phyloP scores from a whole-genome alignment of 1,140 invertebrate genomes.

The Propsilocerus akamusi region DNA sequence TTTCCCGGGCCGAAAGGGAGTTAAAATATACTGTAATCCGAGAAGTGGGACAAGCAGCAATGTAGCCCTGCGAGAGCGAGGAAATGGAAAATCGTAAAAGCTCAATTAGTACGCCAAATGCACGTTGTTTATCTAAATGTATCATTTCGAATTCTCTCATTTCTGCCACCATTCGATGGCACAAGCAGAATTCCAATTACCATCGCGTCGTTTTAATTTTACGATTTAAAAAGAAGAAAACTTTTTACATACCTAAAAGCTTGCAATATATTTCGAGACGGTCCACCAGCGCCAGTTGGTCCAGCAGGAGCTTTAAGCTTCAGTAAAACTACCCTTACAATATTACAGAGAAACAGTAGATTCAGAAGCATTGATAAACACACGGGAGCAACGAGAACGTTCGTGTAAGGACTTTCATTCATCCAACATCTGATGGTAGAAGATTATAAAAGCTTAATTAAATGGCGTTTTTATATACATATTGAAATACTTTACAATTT shows the following conservation, averaged over 20 bases:
- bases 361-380: conserved; percentile 65
- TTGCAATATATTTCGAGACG: conserved; percentile 49
- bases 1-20: conserved; percentile 64
- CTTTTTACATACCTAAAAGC: conserved; percentile 44
- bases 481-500: not conserved
- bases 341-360: conserved; percentile 80
- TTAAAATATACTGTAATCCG: conserved; percentile 71
- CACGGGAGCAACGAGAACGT: conserved; percentile 60
- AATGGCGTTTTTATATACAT: not conserved
- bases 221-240: not conserved
- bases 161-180: no score
- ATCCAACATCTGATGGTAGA: conserved; percentile 74
- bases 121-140: not conserved
- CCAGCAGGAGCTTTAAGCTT: conserved; percentile 54
- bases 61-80: conserved; percentile 46
- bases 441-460: not conserved
- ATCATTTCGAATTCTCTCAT: not conserved
- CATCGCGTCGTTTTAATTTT: no score
- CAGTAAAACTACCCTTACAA: conserved; percentile 75
- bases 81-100: not conserved
- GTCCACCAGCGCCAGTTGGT: conserved; percentile 31
- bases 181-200: no score
- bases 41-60: conserved; percentile 67
- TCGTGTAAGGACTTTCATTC: conserved; percentile 46
- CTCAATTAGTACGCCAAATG: not conserved